These are phyloP conservation scores for Axinella damicornis DNA, from an alignment of 37 sponge, comb jelly and placozoan species.

Conservation along the genomic window DNA sequence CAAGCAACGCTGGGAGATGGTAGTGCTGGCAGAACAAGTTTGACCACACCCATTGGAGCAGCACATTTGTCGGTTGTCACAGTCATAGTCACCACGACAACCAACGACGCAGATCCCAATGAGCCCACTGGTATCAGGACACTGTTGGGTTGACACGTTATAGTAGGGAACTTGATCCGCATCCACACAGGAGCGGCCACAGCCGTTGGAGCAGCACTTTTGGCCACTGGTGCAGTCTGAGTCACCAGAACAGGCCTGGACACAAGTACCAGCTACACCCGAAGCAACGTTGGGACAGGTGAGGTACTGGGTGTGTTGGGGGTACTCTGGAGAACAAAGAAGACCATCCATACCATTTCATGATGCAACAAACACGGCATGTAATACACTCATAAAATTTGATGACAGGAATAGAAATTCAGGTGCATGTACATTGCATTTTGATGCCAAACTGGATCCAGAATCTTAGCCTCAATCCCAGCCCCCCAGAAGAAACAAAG, in stretches of 20 bases:
- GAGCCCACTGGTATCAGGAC: conserved; percentile 2
- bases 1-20: background rate
- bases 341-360: background rate
- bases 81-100: conserved; percentile 24
- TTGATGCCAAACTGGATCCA: too few relatives aligned
- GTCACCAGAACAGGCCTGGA: conserved; percentile 4
- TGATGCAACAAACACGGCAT: too few relatives aligned
- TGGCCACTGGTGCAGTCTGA: background rate
- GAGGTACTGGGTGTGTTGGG: background rate
- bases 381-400: too few relatives aligned
- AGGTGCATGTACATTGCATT: too few relatives aligned
- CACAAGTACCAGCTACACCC: conserved; percentile 9
- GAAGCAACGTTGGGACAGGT: conserved; percentile 1
- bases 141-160: background rate
- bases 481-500: too few relatives aligned
- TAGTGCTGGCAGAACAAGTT: background rate
- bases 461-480: too few relatives aligned
- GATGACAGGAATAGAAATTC: too few relatives aligned
- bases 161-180: background rate
- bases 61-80: conserved; percentile 9
- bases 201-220: conserved; percentile 43
- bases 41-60: conserved; percentile 57
- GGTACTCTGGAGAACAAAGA: background rate
- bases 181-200: conserved; percentile 1
- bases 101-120: conserved; percentile 5